Base-by-base conservation (phyloP, 2,797 vertebrate genomes). In the Peromyscus nudipes region DNA sequence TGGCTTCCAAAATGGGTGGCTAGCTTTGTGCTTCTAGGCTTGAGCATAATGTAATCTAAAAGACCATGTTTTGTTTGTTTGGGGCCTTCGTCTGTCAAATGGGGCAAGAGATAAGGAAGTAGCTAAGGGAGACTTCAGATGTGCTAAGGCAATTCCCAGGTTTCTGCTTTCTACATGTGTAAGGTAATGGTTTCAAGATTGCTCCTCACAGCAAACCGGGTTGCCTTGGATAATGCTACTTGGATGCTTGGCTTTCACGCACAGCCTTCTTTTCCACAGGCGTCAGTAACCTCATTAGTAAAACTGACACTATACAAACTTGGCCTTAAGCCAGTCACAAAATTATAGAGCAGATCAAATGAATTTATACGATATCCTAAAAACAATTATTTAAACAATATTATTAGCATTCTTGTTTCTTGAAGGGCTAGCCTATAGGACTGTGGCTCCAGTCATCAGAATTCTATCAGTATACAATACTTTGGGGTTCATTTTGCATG, bases 121-220 rank as follows among this genome's bases (percentile, higher is more conserved):
- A 80, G 73, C 75, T 89, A 93, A 76, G 49, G 75, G 81, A 64
- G 14, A 31, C 77, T 87, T 95, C 82, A 92, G 49, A 82, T 65
- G 6, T 89, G 29, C 31, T 49, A 95, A 92, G 23, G 49, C 46
- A 93, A 55, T 13, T 84, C 19, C 86, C 55, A 46, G 31, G 31
- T 9, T 94, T 82, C 57, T 91, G 71, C 4, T 31, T 49, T 16
- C 46, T 49, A 90, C 84, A 69, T 62, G 3, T 29, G 60, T 55
- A 94, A 98, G 34, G 14, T n/a, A 57, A 14, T 7, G 49, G 93
- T 85, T 96, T 40, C 89, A 62, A 85, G 71, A n/a, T 31, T 43
- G 3, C 12, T 34, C 7, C 37, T 65, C 69, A 80, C 27, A 81
- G 17, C 34, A 86, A 57, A n/a, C 12, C 21, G 65, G 71, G 34